Evolutionary conservation across 1,140 invertebrate genomes (phyloP).

Genomic region (Thaumetopoea pityocampa): DNA sequence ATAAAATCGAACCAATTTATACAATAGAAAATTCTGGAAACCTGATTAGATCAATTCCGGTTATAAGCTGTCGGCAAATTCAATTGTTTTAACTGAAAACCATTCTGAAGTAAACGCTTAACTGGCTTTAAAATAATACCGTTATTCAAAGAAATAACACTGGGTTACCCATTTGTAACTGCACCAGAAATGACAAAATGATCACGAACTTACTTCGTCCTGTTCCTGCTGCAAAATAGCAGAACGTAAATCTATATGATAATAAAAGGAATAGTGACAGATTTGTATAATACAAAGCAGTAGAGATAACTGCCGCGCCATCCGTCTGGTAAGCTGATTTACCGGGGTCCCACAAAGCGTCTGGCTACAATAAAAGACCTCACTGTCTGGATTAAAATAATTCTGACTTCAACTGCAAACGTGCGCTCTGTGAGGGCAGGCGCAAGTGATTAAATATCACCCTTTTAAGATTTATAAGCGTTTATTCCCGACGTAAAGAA

Average conservation of each 20-base stretch:
- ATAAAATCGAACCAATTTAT: too few species aligned
- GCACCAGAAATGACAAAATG: background rate
- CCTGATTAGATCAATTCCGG: too few species aligned
- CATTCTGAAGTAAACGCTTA: too few species aligned
- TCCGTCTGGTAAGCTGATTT: slow-evolving; percentile 68
- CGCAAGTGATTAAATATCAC: slow-evolving; percentile 66
- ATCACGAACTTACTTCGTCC: background rate
- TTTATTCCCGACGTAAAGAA: slow-evolving; percentile 50
- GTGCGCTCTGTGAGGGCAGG: slow-evolving; percentile 53
- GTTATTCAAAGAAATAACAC: too few species aligned
- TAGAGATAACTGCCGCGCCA: slow-evolving; percentile 47
- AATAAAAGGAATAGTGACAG: slow-evolving; percentile 43
- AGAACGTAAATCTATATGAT: slow-evolving; percentile 1
- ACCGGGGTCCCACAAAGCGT: slow-evolving; percentile 47
- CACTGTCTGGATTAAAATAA: slow-evolving; percentile 63
- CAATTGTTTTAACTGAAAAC: too few species aligned
- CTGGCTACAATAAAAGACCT: slow-evolving; percentile 55
- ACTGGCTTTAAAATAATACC: too few species aligned
- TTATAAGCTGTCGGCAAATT: too few species aligned
- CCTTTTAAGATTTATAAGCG: slow-evolving; percentile 65
- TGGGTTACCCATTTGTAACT: too few species aligned
- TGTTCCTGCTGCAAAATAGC: too few species aligned
- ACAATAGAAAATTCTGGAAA: too few species aligned
- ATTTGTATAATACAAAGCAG: slow-evolving; percentile 49
- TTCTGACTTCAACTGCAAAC: slow-evolving; percentile 61